Percentiles rank a stretch among this genome's conserved stretches.
Evolutionary conservation across 2,888 invertebrate species (phyloP).

Genomic region (Andrena bucephala): DNA sequence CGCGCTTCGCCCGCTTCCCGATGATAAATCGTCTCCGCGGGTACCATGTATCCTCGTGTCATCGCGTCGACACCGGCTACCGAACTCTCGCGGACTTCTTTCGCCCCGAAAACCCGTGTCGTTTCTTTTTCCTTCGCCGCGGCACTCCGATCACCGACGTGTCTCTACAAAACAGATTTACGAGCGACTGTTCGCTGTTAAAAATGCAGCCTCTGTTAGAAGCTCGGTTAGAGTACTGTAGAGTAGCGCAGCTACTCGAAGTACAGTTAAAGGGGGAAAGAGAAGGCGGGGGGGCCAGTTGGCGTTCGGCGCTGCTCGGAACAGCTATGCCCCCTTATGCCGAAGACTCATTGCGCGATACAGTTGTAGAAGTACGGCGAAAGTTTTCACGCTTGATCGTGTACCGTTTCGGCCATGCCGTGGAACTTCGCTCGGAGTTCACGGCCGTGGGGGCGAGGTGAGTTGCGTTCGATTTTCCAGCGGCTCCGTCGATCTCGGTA

Average conservation of each 20-base stretch:
- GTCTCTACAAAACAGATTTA: slow-evolving; percentile 44
- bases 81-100: slow-evolving; percentile 44
- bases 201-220: slow-evolving; percentile 19
- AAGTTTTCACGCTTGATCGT: slow-evolving; percentile 25
- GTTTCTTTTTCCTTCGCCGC: background rate
- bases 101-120: background rate
- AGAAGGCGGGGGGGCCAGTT: too few species aligned
- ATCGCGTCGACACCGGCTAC: slow-evolving; percentile 33
- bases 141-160: slow-evolving; percentile 38
- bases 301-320: too few species aligned
- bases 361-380: background rate
- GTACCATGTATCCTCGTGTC: slow-evolving; percentile 55
- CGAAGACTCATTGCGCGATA: slow-evolving; percentile 10
- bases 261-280: background rate
- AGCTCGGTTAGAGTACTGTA: background rate
- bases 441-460: background rate
- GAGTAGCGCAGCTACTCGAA: background rate
- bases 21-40: slow-evolving; percentile 46
- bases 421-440: background rate
- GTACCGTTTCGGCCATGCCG: background rate
- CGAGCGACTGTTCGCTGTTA: slow-evolving; percentile 21
- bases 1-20: background rate
- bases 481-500: slow-evolving; percentile 16
- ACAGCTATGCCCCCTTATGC: slow-evolving; percentile 5
- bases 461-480: slow-evolving; percentile 20